Evolutionary conservation across 2,888 invertebrate genomes (phyloP), one percentile per base, ranked within the genome.

Genomic region (Gryllus longicercus): DNA sequence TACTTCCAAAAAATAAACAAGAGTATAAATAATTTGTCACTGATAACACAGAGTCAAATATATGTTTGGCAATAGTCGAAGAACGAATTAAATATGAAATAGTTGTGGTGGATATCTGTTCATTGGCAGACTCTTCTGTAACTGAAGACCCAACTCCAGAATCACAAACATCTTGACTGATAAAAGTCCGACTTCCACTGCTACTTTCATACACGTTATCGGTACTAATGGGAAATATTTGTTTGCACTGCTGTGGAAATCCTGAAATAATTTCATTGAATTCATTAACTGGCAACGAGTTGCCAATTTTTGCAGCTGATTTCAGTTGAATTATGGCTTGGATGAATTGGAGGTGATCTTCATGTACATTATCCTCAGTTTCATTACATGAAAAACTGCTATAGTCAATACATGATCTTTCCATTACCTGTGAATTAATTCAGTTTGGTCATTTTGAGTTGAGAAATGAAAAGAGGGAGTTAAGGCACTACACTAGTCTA

Each of bases 301-400:
- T 25, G 49, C 50, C 77, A 18, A 25, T 76, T 50, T 78, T 51
- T 11, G 76, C 18, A 14, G 78, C 23, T 16, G 78, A 78, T 78
- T 78, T 80, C 75, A 80, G 16, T 49, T 80, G 78, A 51, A 78
- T 49, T 25, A 80, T 74, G 1, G 80, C 78, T 63, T 80, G 80
- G 75, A 80, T 78, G 51, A 80, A 80, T 25, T 78, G 78, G 25
- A 78, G 49, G 51, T 80, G 74, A 12, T 51, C n/a, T 25, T 78
- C 78, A 75, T 75, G 50, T 49, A 12, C 50, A 18, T 75, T n/a
- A 21, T 21, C 25, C 1, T 21, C 16, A 2, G 18, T 75, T 50
- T 78, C 80, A 25, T 78, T 49, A 1, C 74, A 23, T 78, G 50
- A 18, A 3, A 21, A 14, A n/a, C 50, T 38, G n/a, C 75, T 50